A percentile compares a stretch with the other conserved stretches of the same genome.
Conservation (phyloP, 2,113 vertebrate species). For the Anas platyrhynchos region DNA sequence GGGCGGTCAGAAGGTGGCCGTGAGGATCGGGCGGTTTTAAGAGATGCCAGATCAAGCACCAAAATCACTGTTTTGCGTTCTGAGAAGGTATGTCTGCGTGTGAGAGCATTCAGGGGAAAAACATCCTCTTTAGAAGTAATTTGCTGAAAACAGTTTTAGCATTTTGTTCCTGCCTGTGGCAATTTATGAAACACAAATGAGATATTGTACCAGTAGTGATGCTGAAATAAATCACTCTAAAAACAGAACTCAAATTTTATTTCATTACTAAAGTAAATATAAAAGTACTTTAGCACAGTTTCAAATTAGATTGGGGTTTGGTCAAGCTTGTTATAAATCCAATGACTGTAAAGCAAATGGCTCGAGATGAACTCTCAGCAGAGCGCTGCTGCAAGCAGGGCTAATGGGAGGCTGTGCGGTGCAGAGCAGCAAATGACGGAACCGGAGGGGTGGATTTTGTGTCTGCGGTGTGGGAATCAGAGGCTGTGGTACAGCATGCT, state of each 20-base stretch:
- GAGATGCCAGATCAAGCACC: background rate
- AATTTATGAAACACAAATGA: conserved; percentile 69
- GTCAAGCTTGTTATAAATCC: conserved; percentile 68
- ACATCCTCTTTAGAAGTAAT: conserved; percentile 53
- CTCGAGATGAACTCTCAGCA: conserved; percentile 41
- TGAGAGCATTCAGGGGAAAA: conserved; percentile 2
- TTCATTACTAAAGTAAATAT: conserved; percentile 72
- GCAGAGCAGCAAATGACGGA: background rate
- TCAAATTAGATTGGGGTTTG: conserved; percentile 70
- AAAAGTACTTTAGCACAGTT: conserved; percentile 60
- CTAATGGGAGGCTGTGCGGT: conserved; percentile 4
- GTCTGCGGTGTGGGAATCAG: background rate
- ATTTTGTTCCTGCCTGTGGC: conserved; percentile 54
- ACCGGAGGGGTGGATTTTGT: background rate
- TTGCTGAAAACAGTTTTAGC: conserved; percentile 34
- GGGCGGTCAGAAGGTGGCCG: background rate
- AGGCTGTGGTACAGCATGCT: background rate
- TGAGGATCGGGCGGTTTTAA: background rate
- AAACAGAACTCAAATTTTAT: conserved; percentile 66
- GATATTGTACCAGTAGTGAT: conserved; percentile 17
- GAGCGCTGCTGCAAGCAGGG: background rate
- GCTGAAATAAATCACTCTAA: conserved; percentile 64
- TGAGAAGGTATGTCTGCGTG: background rate
- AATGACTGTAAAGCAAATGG: conserved; percentile 33
- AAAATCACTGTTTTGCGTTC: background rate